Evolutionary conservation across 2,888 invertebrate species (phyloP), one percentile per base, ranked within the genome.

Genomic region (Metopia argyrocephala): DNA sequence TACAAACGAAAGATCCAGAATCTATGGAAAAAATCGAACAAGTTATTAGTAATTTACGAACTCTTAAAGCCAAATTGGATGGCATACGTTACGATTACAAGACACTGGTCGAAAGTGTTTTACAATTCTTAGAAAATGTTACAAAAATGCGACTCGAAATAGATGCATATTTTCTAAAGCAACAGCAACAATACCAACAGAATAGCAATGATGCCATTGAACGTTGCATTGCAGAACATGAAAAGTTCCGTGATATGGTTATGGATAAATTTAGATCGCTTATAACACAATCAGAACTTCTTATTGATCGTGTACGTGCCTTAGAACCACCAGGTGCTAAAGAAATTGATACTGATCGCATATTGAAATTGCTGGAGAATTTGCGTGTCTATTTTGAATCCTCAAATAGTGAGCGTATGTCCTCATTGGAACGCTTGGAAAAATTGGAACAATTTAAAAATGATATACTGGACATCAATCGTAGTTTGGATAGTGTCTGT

Each of bases 1-100:
- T 95, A 59, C 92, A 93, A 76, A 91, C 92, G 25, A 93, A 93
- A 90, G 93, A 94, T 86, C 88, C 88, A 66, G 88, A 90, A 21
- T 87, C 89, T 23, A 89, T 91, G 79, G 90, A 92, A 78, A 91
- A 91, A 86, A 93, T 93, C 84, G 92, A 93, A 69, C 92, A 92
- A 86, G 92, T 95, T 57, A 92, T 93, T 75, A 92, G 92, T 69
- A 94, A 94, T 89, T 90, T 96, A 64, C 91, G 92, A 71, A 92
- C 94, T 83, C 92, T 95, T 66, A 93, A 93, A 86, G 92, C 93
- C 78, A 93, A 93, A 84, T 89, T 96, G 75, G 93, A 94, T 85
- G 92, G 93, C 76, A 93, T 94, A 74, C 92, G 94, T 54, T 93
- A 93, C 15, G 94, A 96, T 85, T 96, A 95, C 87, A 93, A 94